Conservation (phyloP, 2,888 invertebrate species). For the Dolichomitus sp. region DNA sequence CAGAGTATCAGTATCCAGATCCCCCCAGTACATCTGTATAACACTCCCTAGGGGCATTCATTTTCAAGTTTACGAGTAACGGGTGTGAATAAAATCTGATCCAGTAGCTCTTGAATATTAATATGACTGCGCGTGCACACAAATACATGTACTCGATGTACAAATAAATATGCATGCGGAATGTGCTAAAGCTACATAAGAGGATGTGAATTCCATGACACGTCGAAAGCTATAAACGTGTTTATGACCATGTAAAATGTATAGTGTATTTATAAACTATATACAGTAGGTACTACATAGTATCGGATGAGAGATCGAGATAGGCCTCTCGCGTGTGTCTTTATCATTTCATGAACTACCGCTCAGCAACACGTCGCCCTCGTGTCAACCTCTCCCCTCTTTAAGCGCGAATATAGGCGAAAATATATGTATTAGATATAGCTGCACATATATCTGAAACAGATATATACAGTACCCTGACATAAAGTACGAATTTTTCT, state of each 20-base stretch:
- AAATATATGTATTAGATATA: not conserved
- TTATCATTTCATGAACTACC: conserved; percentile 31
- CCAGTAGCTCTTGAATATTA: conserved; percentile 80
- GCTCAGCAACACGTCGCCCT: not conserved
- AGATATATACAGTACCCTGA: not conserved
- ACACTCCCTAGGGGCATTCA: conserved; percentile 67
- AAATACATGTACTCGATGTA: conserved; percentile 23
- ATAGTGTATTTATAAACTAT: not conserved
- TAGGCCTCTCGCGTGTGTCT: conserved; percentile 8
- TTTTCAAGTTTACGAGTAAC: conserved; percentile 74
- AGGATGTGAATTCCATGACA: conserved; percentile 21
- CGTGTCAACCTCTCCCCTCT: not conserved
- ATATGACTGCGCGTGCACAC: conserved; percentile 63
- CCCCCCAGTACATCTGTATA: conserved; percentile 52
- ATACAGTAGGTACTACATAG: conserved; percentile 4
- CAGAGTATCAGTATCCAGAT: conserved; percentile 65
- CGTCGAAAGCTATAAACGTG: conserved; percentile 53
- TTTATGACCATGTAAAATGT: conserved; percentile 43
- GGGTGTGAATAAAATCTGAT: conserved; percentile 80
- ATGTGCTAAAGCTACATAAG: not conserved
- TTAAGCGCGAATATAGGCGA: not conserved
- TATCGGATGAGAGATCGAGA: conserved; percentile 11
- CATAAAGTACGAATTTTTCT: conserved; percentile 18
- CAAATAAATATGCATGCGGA: conserved; percentile 44
- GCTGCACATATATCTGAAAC: not conserved